Percentiles rank a stretch among this genome's conserved stretches.
Conservation (phyloP, 2,888 invertebrate species). For the Ditylenchus weischeri region DNA sequence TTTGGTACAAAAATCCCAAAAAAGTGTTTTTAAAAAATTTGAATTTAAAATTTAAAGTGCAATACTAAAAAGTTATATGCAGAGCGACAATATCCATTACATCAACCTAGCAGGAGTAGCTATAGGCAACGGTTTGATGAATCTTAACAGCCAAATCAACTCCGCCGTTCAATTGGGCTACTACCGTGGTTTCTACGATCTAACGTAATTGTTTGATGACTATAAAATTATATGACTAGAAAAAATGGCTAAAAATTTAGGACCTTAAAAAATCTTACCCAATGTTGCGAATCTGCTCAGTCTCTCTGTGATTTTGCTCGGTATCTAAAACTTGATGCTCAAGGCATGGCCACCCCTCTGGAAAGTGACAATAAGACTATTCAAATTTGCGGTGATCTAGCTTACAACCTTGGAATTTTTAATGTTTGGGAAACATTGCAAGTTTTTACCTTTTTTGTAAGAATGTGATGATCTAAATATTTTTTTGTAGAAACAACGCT, state of each 20-base stretch:
- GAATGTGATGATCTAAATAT: no score
- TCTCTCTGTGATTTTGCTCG: conserved; percentile 22
- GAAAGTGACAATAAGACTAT: no score
- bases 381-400: no score
- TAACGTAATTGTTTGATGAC: conserved; percentile 25
- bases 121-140: conserved; percentile 47
- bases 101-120: conserved; percentile 37
- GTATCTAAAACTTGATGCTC: conserved; percentile 15
- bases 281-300: conserved; percentile 11
- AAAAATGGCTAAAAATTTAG: no score
- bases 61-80: conserved; percentile 27
- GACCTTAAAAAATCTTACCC: background rate
- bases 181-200: conserved; percentile 46
- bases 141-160: conserved; percentile 41
- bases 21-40: no score
- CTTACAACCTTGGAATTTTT: no score
- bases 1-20: no score
- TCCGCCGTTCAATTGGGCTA: conserved; percentile 43
- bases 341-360: background rate
- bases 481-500: conserved; percentile 18
- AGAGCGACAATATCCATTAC: conserved; percentile 18
- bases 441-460: no score
- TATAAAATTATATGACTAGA: no score
- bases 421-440: no score
- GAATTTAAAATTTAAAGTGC: background rate